Percentiles rank a stretch among this genome's conserved stretches.
Conservation (phyloP, 2,888 invertebrate species). For the Hirudinaria manillensis region DNA sequence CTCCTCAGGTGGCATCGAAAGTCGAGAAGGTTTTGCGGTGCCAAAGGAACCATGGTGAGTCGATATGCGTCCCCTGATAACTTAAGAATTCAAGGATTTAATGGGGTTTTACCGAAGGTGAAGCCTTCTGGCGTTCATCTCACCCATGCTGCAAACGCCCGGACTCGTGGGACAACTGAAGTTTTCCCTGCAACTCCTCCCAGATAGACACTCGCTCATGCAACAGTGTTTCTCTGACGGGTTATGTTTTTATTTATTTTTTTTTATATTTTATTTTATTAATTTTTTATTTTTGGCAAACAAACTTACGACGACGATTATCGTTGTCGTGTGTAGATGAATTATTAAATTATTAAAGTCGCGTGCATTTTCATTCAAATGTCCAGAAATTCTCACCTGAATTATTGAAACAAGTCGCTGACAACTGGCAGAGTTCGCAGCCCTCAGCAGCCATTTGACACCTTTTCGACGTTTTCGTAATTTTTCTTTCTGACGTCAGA, state of each 20-base stretch:
- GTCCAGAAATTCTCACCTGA: too few species aligned
- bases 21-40: slow-evolving; percentile 42
- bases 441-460: not conserved
- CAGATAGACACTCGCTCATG: not conserved
- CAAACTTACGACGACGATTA: too few species aligned
- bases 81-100: not conserved
- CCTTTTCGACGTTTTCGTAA: not conserved
- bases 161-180: not conserved
- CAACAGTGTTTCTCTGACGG: not conserved
- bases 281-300: too few species aligned
- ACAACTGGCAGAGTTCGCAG: not conserved
- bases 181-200: not conserved
- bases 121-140: not conserved
- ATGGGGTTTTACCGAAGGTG: not conserved
- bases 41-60: slow-evolving; percentile 47
- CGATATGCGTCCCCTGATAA: slow-evolving; percentile 46
- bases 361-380: too few species aligned
- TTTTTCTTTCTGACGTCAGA: not conserved
- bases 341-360: too few species aligned
- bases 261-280: too few species aligned
- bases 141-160: slow-evolving; percentile 1
- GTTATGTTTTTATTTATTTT: not conserved
- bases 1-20: slow-evolving; percentile 49
- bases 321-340: too few species aligned
- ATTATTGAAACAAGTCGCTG: too few species aligned